These are phyloP conservation scores for Bovichtus diacanthus DNA, from an alignment of 2,797 vertebrate genomes.

Conservation along the genomic window DNA sequence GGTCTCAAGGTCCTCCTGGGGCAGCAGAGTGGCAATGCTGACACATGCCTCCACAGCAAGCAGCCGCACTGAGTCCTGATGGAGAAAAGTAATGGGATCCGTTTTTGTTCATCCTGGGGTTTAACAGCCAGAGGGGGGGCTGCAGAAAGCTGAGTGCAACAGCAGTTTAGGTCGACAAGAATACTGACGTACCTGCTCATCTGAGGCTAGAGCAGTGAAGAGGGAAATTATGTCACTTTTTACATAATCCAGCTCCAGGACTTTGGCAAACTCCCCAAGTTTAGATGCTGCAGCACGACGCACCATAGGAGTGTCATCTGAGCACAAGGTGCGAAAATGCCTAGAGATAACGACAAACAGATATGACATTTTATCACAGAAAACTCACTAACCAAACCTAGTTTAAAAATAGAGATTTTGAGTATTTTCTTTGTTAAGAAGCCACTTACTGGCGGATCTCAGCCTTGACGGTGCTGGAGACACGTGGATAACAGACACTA, in stretches of 20 bases:
- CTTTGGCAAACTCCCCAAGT: conserved; percentile 90
- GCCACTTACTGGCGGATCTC: conserved; percentile 90
- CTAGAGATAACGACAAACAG: conserved; percentile 64
- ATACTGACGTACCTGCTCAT: conserved; percentile 86
- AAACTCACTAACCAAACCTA: background rate
- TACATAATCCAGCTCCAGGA: conserved; percentile 90
- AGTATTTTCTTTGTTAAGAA: background rate
- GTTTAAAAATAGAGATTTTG: background rate
- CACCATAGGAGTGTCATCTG: conserved; percentile 91
- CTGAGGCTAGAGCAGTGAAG: conserved; percentile 90
- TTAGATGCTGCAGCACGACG: conserved; percentile 91
- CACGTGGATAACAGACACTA: conserved; percentile 90
- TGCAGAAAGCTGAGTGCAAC: background rate
- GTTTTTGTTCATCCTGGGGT: background rate
- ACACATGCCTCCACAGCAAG: conserved; percentile 93
- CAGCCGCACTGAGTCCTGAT: conserved; percentile 91
- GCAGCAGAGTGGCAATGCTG: conserved; percentile 90
- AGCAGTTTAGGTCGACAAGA: background rate
- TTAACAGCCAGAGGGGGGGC: background rate
- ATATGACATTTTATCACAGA: background rate
- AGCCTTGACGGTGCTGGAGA: conserved; percentile 89
- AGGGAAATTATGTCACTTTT: conserved; percentile 92
- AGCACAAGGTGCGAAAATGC: conserved; percentile 91
- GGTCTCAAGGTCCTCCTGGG: conserved; percentile 91
- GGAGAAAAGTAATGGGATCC: conserved; percentile 9